Evolutionary conservation across 1,140 invertebrate species (phyloP), one percentile per base, ranked within the genome.

Genomic region (Chironomus striatipennis): DNA sequence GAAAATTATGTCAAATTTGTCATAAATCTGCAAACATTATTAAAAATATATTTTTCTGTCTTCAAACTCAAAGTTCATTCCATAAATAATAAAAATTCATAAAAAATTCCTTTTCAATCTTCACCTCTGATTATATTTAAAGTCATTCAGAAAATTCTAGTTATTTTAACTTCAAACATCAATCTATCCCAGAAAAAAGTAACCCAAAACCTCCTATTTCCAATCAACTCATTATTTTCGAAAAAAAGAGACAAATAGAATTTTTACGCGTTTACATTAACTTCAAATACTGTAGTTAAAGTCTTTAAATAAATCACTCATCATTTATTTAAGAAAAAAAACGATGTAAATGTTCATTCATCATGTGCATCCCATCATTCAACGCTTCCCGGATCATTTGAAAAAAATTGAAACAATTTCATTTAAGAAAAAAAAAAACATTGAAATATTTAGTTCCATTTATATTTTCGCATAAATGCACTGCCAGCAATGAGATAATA

Each of bases 351-450:
- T n/a, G 47, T 57, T 15, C 12, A n/a, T 57, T 15, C 12, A n/a
- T 57, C 47, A n/a, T 57, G 47, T 57, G 47, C 47, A 57, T 57
- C 47, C 47, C 47, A 57, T 57, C n/a, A n/a, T 57, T 57, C 47
- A 57, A n/a, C 47, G 5, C 47, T 57, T n/a, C 47, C 4, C 47
- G 47, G n/a, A n/a, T 15, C 47, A 57, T 57, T 57, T n/a, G 47
- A 12, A 15, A 15, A 47, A 47, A 47, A 47, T 47, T 47, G 43
- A 47, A 47, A 47, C 43, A 47, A 47, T 47, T 47, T 47, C 9
- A 47, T 47, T 47, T 47, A 47, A n/a, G 24, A 57, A 57, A 57
- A n/a, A 57, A n/a, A 57, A 57, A n/a, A 1, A 15, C 12, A 57
- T 10, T 12, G 15, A 57, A n/a, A n/a, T n/a, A 57, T 15, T 57